Evolutionary conservation across 2,113 vertebrate genomes (phyloP), one percentile per base, ranked within the genome.

Genomic region (Platichthys flesus): DNA sequence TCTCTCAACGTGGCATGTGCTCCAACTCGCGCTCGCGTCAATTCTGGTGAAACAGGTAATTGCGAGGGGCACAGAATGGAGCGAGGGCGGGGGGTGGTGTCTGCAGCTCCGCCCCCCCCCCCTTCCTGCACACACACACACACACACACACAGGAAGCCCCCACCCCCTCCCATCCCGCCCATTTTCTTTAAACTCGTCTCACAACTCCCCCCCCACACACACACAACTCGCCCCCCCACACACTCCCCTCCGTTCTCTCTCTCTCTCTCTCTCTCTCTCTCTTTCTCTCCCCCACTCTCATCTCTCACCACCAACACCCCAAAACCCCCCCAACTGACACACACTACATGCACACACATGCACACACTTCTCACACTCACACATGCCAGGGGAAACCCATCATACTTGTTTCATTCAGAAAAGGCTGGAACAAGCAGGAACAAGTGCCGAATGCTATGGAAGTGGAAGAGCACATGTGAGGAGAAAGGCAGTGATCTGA

Each of bases 11-110:
- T 82, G 70, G 84, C 91, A 83, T 84, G 88, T 83, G 88, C 87
- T 90, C 72, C 28, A 74, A 74, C 69, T 47, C 76, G 76, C 75
- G 75, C 88, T 87, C 61, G 20, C 78, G 63, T 78, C 88, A 80
- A 72, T 76, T 81, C 78, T 79, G 84, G 58, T 66, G 58, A 61
- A 89, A 91, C 91, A 91, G 92, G 91, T 93, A 91, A 90, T 78
- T 81, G 84, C 21, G 69, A 84, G 75, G 71, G 83, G 76, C 79
- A 64, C 73, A 20, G 60, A 68, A 61, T 62, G 54, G 65, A 79
- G 76, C 73, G 61, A 71, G 80, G 72, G 82, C 70, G 84, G 82
- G 59, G 74, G 70, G 42, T 40, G 16, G 77, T 37, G 72, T 67
- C 31, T 72, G n/a, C n/a, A n/a, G n/a, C n/a, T n/a, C n/a, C n/a